These are phyloP conservation scores for Lophius piscatorius DNA, from an alignment of 2,113 vertebrate species.

Conservation along the genomic window DNA sequence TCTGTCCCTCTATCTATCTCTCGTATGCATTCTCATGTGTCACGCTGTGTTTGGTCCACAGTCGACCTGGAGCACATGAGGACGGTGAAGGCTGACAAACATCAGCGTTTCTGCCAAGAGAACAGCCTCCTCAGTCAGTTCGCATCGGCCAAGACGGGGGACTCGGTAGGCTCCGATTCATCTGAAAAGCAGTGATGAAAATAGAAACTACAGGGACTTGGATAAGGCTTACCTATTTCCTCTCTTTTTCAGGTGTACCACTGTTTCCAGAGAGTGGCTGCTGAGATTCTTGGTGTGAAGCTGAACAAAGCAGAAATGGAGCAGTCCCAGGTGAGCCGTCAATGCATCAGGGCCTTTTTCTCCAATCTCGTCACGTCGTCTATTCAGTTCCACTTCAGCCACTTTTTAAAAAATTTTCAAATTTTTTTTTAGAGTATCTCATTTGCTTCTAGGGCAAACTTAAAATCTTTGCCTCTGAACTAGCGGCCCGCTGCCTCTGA, in stretches of 20 bases:
- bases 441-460: too few relatives aligned
- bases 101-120: slow-evolving; percentile 95
- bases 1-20: slow-evolving; percentile 29
- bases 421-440: too few relatives aligned
- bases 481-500: too few relatives aligned
- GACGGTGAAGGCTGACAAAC: slow-evolving; percentile 95
- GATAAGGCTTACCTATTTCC: neutral
- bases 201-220: neutral
- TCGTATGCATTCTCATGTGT: slow-evolving; percentile 53
- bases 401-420: too few relatives aligned
- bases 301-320: slow-evolving; percentile 98
- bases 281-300: slow-evolving; percentile 96
- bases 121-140: slow-evolving; percentile 94
- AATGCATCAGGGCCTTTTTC: neutral
- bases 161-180: slow-evolving; percentile 87
- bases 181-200: slow-evolving; percentile 2
- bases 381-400: too few relatives aligned
- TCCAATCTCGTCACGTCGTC: too few relatives aligned
- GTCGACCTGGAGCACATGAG: slow-evolving; percentile 98
- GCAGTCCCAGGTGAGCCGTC: slow-evolving; percentile 92
- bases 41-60: slow-evolving; percentile 73
- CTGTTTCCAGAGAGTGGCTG: slow-evolving; percentile 97
- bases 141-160: slow-evolving; percentile 96
- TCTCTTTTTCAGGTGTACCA: slow-evolving; percentile 86
- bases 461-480: too few relatives aligned